phyloP scores from a whole-genome alignment of 2,888 invertebrate genomes.

The Osedax frankpressi region DNA sequence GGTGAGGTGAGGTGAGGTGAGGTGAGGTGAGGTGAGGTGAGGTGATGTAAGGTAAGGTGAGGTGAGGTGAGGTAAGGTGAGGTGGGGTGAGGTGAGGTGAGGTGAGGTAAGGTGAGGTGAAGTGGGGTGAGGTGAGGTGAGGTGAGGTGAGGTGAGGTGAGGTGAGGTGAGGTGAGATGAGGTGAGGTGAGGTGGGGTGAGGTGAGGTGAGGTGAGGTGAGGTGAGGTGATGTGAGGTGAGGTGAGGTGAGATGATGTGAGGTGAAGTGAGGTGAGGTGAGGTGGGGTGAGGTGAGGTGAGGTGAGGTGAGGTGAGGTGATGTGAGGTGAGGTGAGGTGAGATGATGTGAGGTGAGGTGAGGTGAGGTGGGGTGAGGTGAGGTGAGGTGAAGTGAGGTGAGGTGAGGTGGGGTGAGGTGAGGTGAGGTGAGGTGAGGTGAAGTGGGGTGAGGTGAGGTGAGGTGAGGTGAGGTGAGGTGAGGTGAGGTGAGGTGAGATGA shows the following conservation, averaged over 20 bases:
- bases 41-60: too few relatives aligned
- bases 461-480: not conserved
- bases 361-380: not conserved
- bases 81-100: conserved; percentile 10
- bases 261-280: conserved; percentile 3
- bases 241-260: too few relatives aligned
- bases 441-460: not conserved
- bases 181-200: conserved; percentile 4
- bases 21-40: conserved; percentile 4
- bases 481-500: not conserved
- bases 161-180: conserved; percentile 1
- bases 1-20: not conserved
- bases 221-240: conserved; percentile 5
- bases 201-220: not conserved
- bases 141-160: not conserved
- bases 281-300: too few relatives aligned
- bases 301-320: too few relatives aligned
- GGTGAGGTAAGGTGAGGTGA: conserved; percentile 13
- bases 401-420: not conserved
- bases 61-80: conserved; percentile 3
- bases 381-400: not conserved
- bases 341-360: too few relatives aligned
- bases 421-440: conserved; percentile 5
- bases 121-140: not conserved
- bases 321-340: too few relatives aligned